These are phyloP conservation scores for Maniola jurtina DNA, from an alignment of 1,140 invertebrate species.

Conservation along the genomic window DNA sequence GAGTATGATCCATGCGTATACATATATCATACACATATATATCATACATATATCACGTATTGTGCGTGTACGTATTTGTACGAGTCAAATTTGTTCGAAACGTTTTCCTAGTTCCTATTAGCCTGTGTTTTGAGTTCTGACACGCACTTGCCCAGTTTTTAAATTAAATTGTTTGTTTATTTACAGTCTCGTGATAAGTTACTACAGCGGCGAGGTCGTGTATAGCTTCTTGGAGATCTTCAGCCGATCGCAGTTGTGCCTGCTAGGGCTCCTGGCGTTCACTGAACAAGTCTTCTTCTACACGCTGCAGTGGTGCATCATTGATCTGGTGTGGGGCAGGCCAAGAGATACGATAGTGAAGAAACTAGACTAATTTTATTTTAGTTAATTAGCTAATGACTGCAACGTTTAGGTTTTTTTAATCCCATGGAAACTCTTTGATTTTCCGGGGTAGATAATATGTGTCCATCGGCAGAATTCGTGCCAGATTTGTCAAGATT, in stretches of 20 bases:
- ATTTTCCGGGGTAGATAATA: no score
- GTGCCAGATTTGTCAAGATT: no score
- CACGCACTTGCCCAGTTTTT: slow-evolving; percentile 11
- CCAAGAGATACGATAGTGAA: neutral
- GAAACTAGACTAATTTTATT: neutral
- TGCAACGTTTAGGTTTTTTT: no score
- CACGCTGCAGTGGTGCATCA: slow-evolving; percentile 39
- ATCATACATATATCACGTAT: no score
- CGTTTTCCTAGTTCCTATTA: no score
- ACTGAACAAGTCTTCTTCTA: slow-evolving; percentile 31
- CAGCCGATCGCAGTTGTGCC: slow-evolving; percentile 13
- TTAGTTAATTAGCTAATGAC: neutral
- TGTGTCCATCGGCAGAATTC: no score
- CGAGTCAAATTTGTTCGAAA: no score
- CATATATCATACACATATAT: no score
- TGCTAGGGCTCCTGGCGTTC: slow-evolving; percentile 25
- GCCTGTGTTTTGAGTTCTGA: no score
- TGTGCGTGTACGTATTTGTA: no score
- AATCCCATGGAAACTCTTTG: no score
- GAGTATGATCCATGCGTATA: no score
- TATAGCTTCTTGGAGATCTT: slow-evolving; percentile 36
- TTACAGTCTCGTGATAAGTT: slow-evolving; percentile 35
- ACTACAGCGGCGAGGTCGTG: slow-evolving; percentile 32
- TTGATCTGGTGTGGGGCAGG: slow-evolving; percentile 38
- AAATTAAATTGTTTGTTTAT: slow-evolving; percentile 16